These are phyloP conservation scores for Hyppa rectilinea DNA, from an alignment of 2,888 invertebrate genomes.

Conservation along the genomic window DNA sequence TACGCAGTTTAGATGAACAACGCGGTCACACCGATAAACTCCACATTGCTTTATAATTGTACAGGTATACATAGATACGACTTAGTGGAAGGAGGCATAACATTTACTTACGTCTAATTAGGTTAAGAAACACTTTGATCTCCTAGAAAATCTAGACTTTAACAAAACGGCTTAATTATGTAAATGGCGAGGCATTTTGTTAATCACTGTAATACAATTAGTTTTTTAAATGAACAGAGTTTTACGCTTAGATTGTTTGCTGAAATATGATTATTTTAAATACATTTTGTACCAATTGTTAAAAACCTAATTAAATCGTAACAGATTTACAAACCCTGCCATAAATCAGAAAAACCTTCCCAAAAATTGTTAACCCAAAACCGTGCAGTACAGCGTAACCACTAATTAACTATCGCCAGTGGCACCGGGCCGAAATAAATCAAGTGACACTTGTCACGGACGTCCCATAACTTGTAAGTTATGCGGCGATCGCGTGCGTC, in stretches of 20 bases:
- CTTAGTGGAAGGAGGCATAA: neutral
- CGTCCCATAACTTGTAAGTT: constrained; percentile 81
- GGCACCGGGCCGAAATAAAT: constrained; percentile 73
- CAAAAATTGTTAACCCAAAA: constrained; percentile 32
- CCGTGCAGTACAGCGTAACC: constrained; percentile 45
- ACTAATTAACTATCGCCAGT: constrained; percentile 68
- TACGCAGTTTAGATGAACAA: too few relatives aligned
- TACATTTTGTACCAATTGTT: neutral
- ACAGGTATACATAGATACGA: neutral
- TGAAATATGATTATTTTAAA: neutral
- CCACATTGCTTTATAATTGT: neutral
- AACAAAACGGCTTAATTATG: constrained; percentile 35
- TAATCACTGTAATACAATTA: constrained; percentile 38
- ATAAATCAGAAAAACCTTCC: constrained; percentile 13
- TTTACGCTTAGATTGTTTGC: neutral
- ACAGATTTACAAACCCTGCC: neutral
- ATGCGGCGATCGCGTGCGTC: constrained; percentile 75
- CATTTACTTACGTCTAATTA: constrained; percentile 8
- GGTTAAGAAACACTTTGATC: neutral
- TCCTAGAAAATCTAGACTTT: constrained; percentile 35
- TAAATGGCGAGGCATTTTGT: constrained; percentile 43
- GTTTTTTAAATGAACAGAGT: constrained; percentile 15
- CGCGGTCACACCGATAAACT: neutral
- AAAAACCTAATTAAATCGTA: constrained; percentile 9
- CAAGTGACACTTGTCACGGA: constrained; percentile 80